Evolutionary conservation across 2,113 vertebrate species (phyloP).

Genomic region (Alaudala cheleensis): DNA sequence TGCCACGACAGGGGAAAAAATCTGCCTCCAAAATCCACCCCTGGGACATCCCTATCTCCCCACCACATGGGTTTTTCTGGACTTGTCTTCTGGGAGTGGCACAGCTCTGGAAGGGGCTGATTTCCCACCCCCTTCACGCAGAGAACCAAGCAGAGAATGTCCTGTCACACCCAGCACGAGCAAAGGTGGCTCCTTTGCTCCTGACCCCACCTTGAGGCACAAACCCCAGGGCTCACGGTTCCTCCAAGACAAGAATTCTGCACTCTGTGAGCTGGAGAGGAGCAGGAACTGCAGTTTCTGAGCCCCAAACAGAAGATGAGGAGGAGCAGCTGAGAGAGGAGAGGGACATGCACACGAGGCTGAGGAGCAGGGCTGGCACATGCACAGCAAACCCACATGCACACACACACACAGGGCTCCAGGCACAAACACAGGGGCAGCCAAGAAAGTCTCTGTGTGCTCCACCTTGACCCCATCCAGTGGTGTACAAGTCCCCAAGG

Average conservation of each 20-base stretch:
- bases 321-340: neutral
- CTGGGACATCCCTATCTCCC: neutral
- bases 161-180: neutral
- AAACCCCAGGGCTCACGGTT: neutral
- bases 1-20: neutral
- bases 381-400: constrained; percentile 72
- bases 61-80: neutral
- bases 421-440: constrained; percentile 48
- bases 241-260: neutral
- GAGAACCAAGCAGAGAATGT: neutral
- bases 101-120: neutral
- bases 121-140: neutral
- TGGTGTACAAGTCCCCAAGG: constrained; percentile 94
- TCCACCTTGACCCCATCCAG: constrained; percentile 96
- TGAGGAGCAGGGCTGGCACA: constrained; percentile 6
- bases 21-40: neutral
- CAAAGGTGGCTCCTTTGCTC: neutral
- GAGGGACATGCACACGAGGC: neutral
- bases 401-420: constrained; percentile 7
- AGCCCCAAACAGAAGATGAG: neutral
- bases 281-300: neutral
- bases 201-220: neutral
- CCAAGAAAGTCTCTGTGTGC: constrained; percentile 34
- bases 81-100: neutral
- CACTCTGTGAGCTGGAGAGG: neutral